Percentiles rank a stretch among this genome's conserved stretches.
These are phyloP conservation scores for Metopolophium dirhodum DNA, from an alignment of 1,140 invertebrate genomes.

Conservation along the genomic window DNA sequence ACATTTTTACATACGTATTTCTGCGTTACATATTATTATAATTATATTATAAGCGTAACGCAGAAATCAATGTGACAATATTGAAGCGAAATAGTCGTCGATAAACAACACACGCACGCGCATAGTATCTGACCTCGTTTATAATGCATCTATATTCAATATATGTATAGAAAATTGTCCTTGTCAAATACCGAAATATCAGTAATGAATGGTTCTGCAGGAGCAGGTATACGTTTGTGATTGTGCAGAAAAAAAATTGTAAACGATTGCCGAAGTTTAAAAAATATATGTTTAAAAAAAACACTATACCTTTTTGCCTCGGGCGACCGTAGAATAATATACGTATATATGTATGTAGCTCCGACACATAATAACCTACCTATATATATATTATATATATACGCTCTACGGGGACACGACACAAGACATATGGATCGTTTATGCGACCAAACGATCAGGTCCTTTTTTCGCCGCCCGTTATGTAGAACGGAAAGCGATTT, in stretches of 20 bases:
- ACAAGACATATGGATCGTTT: conserved; percentile 2
- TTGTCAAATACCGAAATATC: not conserved
- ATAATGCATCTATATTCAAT: not conserved
- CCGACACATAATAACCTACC: not conserved
- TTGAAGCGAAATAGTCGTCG: not conserved
- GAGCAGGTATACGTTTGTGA: not conserved
- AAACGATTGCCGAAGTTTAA: not conserved
- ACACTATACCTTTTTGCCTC: not conserved
- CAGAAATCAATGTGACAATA: not conserved
- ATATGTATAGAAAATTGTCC: not conserved
- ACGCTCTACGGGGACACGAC: not conserved
- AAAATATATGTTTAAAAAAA: not conserved
- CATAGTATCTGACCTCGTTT: not conserved
- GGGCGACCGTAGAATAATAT: not conserved
- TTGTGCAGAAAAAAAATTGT: conserved; percentile 20
- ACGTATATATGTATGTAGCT: not conserved
- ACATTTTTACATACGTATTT: not conserved
- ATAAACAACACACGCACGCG: not conserved
- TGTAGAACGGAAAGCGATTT: conserved; percentile 21
- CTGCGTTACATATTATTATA: not conserved
- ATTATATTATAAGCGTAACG: not conserved
- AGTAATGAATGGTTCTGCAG: not conserved
- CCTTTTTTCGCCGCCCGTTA: conserved; percentile 18
- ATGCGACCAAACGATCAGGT: conserved; percentile 28
- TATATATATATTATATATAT: not conserved